Evolutionary conservation across 1,140 invertebrate genomes (phyloP).

Genomic region (Pachypsylla venusta): DNA sequence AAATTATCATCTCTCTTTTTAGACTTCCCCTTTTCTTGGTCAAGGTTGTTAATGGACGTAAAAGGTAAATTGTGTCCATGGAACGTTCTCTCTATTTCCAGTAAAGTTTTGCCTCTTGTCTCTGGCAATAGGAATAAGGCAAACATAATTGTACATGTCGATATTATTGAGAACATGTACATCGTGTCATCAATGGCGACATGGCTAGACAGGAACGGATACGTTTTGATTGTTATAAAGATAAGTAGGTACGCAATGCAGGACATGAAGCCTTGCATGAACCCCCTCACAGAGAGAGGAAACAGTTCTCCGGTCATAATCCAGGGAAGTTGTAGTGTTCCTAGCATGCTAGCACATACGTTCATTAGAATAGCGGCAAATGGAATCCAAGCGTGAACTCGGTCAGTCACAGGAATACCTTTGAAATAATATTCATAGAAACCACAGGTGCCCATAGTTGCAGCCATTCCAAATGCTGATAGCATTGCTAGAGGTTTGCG

Average conservation of each 20-base stretch:
- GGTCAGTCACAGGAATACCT: constrained; percentile 28
- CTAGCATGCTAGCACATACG: constrained; percentile 54
- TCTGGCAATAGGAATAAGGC: constrained; percentile 52
- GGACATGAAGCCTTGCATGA: constrained; percentile 49
- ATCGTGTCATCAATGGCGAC: constrained; percentile 52
- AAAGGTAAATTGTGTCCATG: constrained; percentile 18
- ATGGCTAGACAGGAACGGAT: constrained; percentile 40
- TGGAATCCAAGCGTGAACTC: constrained; percentile 39
- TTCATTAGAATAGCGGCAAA: constrained; percentile 46
- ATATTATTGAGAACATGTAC: constrained; percentile 56
- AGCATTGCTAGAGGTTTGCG: constrained; percentile 47
- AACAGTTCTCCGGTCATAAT: constrained; percentile 60
- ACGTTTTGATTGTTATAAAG: constrained; percentile 52
- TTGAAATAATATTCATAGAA: constrained; percentile 34
- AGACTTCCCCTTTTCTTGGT: not conserved
- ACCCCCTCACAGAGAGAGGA: constrained; percentile 45
- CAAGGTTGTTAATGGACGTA: not conserved
- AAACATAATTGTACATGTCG: constrained; percentile 46
- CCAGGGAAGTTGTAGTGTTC: constrained; percentile 55
- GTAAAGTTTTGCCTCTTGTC: constrained; percentile 59
- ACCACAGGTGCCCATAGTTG: constrained; percentile 36
- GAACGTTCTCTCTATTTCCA: constrained; percentile 55
- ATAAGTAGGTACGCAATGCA: constrained; percentile 53
- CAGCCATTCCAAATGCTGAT: constrained; percentile 44
- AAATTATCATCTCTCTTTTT: no score